Evolutionary conservation across 2,797 vertebrate genomes (phyloP).

Genomic region (Hydrophis major): DNA sequence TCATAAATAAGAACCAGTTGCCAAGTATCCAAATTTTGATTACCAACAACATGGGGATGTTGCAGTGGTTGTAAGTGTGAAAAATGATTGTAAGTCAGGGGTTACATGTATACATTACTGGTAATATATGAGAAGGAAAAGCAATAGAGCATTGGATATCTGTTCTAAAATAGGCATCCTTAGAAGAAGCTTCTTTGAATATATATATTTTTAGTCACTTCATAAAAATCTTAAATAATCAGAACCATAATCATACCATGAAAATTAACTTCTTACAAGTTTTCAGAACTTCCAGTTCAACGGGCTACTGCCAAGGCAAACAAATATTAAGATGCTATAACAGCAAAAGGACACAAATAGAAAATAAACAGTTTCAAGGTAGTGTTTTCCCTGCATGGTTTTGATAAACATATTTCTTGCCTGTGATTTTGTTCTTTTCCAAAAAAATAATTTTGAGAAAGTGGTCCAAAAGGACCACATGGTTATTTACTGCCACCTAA

Average conservation of each 20-base stretch:
- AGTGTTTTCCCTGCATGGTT: conserved; percentile 4
- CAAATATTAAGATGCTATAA: background rate
- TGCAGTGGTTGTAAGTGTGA: background rate
- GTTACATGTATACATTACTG: background rate
- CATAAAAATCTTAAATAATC: background rate
- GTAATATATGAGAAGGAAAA: background rate
- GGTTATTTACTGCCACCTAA: background rate
- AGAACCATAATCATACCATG: background rate
- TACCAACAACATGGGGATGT: background rate
- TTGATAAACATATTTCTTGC: background rate
- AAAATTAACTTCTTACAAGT: background rate
- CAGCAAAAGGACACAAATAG: background rate
- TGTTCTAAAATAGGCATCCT: background rate
- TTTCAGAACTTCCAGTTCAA: background rate
- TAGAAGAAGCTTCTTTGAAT: background rate
- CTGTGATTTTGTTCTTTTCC: background rate
- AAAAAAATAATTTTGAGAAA: background rate
- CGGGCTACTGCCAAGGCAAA: background rate
- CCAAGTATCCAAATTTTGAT: background rate
- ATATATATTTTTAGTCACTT: background rate
- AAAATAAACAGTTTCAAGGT: background rate
- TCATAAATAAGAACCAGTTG: background rate
- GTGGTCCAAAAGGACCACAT: background rate
- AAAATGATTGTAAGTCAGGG: background rate
- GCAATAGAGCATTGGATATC: background rate